phyloP scores from a whole-genome alignment of 2,113 vertebrate genomes.

The Stegostoma tigrinum region DNA sequence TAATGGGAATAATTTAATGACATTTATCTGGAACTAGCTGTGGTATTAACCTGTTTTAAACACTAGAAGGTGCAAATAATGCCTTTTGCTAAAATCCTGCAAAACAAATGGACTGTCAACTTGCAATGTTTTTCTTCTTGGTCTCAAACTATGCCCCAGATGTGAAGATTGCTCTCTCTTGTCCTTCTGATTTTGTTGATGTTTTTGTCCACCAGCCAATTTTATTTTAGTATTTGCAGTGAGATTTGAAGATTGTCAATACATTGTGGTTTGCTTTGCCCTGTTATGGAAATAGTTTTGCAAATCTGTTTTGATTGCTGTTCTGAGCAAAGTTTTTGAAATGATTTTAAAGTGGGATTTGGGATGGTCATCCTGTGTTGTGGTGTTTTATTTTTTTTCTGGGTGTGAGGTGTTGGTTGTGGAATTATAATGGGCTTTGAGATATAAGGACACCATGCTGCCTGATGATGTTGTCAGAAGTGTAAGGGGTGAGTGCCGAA shows the following conservation, averaged over 20 bases:
- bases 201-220: neutral
- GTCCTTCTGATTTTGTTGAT: neutral
- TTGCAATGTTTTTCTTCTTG: neutral
- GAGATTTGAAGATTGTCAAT: neutral
- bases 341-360: neutral
- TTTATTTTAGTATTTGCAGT: neutral
- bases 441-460: neutral
- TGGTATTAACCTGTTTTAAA: conserved; percentile 24
- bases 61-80: conserved; percentile 24
- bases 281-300: neutral
- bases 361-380: neutral
- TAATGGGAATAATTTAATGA: neutral
- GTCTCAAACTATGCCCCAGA: neutral
- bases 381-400: neutral
- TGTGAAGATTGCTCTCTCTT: no score
- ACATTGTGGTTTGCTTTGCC: neutral
- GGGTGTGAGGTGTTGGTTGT: neutral
- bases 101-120: neutral
- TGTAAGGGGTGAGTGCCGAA: no score
- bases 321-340: neutral
- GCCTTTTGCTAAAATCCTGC: neutral
- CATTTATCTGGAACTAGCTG: neutral
- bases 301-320: neutral
- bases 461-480: neutral
- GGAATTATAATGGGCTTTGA: neutral